Conservation (phyloP, 2,113 vertebrate genomes). For the Halcyon senegalensis region DNA sequence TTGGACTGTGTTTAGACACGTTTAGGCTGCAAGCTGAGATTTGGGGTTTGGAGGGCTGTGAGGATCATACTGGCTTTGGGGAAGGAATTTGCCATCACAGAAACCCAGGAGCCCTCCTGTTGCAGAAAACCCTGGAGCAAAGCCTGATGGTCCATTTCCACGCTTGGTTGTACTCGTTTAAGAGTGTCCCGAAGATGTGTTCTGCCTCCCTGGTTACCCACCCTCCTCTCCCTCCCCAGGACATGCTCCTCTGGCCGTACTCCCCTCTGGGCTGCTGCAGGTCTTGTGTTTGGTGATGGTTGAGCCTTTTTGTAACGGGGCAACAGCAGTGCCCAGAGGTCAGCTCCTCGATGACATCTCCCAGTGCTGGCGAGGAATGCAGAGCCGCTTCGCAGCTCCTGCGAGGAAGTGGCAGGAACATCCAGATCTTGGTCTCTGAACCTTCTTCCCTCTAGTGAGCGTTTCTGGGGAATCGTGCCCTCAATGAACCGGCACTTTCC, state of each 20-base stretch:
- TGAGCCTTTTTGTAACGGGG: neutral
- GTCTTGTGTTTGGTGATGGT: neutral
- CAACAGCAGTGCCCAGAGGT: neutral
- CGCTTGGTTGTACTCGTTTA: no score
- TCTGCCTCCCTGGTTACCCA: neutral
- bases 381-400: neutral
- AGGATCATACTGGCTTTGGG: neutral
- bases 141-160: neutral
- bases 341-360: neutral
- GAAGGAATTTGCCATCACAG: neutral
- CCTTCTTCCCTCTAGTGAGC: neutral
- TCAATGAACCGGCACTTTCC: neutral
- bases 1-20: neutral
- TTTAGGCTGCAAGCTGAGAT: neutral
- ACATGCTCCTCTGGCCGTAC: neutral
- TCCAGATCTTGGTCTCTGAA: neutral
- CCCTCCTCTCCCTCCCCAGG: neutral
- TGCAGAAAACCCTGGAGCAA: neutral
- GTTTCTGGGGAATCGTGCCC: neutral
- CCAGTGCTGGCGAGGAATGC: neutral
- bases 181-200: neutral
- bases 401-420: neutral
- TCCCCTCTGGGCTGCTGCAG: neutral
- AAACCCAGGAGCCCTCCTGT: neutral
- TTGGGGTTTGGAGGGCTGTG: neutral